Evolutionary conservation across 2,797 vertebrate genomes (phyloP), one percentile per base, ranked within the genome.

Genomic region (Malurus leucopterus): DNA sequence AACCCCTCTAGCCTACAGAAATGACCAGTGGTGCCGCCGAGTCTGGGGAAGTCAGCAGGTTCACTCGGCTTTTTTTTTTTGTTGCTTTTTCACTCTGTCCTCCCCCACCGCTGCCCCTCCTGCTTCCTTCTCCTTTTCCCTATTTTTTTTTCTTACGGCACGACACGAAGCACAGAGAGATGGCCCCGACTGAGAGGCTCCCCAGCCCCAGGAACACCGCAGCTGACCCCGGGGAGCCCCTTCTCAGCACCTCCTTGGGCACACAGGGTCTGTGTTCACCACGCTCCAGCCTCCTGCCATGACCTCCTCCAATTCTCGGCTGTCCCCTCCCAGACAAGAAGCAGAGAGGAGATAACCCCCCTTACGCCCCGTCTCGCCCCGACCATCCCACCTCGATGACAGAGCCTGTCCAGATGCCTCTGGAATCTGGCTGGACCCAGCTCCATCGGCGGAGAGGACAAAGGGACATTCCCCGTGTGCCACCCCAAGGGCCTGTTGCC

Each of bases 1-100:
- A 96, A 94, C 96, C 97, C 96, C 96, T 91, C 96, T 95, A 98
- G 98, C 98, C 98, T 98, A 97, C 98, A 98, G 98, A 98, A 98
- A 98, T 98, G 98, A 97, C 97, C 98, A 94, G 95, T 98, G 99
- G 99, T 99, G 99, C 99, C 99, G 95, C 95, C 76, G 95, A 98
- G 99, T 99, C 99, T 99, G 98, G 98, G 54, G 85, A 96, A 98
- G 95, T 96, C 96, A 96, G 97, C 96, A 97, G 94, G 92, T 93
- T 92, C 88, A 95, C 94, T 95, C 84, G 74, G 87, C 10, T 18
- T 72, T 76, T 62, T 54, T 54, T 68, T 87, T 78, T 70, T 61
- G 20, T 36, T 13, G 63, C 32, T n/a, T 41, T 76, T 51, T 20
- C 30, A 4, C 36, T 71, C 21, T 22, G n/a, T 34, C 21, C 22